Conservation (phyloP, 2,113 vertebrate genomes). For the Nothobranchius furzeri region DNA sequence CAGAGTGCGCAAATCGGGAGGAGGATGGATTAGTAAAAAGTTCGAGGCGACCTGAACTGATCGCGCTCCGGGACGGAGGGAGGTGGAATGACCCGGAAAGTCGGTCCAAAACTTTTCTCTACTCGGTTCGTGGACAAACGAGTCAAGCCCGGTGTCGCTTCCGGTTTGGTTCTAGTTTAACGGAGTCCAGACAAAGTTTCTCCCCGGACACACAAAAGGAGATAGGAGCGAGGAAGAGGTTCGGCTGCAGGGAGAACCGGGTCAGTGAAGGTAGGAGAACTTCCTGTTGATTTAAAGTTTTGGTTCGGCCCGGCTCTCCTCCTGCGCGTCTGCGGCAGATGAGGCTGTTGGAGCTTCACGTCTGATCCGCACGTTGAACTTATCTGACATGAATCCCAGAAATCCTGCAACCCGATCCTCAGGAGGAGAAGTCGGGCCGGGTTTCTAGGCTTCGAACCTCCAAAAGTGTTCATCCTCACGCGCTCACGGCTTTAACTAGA, state of each 20-base stretch:
- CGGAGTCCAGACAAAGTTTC: conserved; percentile 38
- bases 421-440: conserved; percentile 82
- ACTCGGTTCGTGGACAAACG: conserved; percentile 56
- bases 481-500: no score
- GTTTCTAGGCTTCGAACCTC: conserved; percentile 57
- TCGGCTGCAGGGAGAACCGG: no score
- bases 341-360: conserved; percentile 66
- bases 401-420: conserved; percentile 92
- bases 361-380: conserved; percentile 82
- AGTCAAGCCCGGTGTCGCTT: conserved; percentile 32
- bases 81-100: conserved; percentile 28
- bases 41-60: conserved; percentile 36
- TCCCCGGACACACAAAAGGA: neutral
- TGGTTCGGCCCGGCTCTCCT: conserved; percentile 6
- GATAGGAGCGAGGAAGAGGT: neutral
- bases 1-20: conserved; percentile 31
- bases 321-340: conserved; percentile 50
- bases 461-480: no score
- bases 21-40: conserved; percentile 76
- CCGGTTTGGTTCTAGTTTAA: conserved; percentile 30
- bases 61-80: neutral
- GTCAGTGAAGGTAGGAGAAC: neutral
- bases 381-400: conserved; percentile 93
- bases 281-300: neutral
- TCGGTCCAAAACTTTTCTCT: conserved; percentile 39